Evolutionary conservation across 2,797 vertebrate species (phyloP), one percentile per base, ranked within the genome.

Genomic region (Crenichthys baileyi): DNA sequence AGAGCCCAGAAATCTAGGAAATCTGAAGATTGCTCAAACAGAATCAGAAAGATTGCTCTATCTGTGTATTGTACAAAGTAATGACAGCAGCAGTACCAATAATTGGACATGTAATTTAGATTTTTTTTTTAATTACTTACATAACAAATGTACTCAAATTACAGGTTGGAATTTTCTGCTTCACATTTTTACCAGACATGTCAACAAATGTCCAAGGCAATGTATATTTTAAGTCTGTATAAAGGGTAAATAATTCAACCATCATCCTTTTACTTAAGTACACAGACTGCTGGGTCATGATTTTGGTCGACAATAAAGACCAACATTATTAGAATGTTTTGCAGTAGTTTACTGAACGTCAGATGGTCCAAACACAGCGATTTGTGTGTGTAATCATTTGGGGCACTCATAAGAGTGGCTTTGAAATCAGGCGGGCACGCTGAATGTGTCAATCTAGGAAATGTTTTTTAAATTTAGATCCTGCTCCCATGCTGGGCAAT

Each of bases 391-490:
- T 61, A n/a, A 65, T 24, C 2, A 12, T 41, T 26, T 60, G 71
- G 31, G 65, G 22, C n/a, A 36, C 70, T 48, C 46, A 29, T 46
- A 55, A 72, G 83, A 68, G 22, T 50, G 26, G 68, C 20, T 31
- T 41, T 79, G 36, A 82, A 87, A 65, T 44, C 51, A 78, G 67
- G 53, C 61, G 44, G 55, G 41, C 46, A 31, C n/a, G 56, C 51
- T 56, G 31, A 88, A 78, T 68, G 65, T 50, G 65, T 75, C 80
- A 74, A 70, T 87, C 50, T 51, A 20, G 67, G 60, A 77, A 85
- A 88, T 77, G 51, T 46, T 26, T 78, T 85, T 84, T 71, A 74
- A 80, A 83, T 78, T 87, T 76, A 68, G 72, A 85, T 85, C 31
- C 26, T 4, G 0, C 70, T 41, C 79, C 79, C 88, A 88, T 16